A percentile compares a stretch with the other conserved stretches of the same genome.
phyloP scores from a whole-genome alignment of 2,113 vertebrate species.

The Apaloderma vittatum region DNA sequence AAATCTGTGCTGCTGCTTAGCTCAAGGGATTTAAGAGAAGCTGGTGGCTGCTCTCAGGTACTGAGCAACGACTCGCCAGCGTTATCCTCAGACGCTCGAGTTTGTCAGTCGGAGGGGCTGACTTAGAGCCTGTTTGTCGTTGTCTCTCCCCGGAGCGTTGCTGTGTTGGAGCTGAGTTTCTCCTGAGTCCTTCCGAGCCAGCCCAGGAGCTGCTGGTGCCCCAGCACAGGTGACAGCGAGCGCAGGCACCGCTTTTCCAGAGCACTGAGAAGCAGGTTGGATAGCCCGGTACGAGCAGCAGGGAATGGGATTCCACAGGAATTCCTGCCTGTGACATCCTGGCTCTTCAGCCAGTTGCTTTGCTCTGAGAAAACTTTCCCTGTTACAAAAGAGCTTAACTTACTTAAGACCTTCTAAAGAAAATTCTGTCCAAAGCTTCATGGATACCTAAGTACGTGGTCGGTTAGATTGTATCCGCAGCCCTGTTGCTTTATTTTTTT shows the following conservation, averaged over 20 bases:
- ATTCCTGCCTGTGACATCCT: neutral
- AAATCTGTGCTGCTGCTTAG: neutral
- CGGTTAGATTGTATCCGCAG: neutral
- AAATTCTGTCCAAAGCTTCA: neutral
- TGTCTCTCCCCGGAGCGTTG: neutral
- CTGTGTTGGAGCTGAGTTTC: neutral
- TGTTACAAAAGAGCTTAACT: neutral
- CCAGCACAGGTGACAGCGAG: neutral
- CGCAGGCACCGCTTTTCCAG: neutral
- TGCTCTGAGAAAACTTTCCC: neutral
- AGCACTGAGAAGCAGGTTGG: neutral
- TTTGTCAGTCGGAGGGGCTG: neutral
- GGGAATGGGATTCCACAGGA: neutral
- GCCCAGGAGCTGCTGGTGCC: neutral
- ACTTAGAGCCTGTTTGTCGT: neutral
- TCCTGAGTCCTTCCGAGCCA: neutral
- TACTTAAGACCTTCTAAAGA: neutral
- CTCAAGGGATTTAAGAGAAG: neutral
- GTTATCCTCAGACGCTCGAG: neutral
- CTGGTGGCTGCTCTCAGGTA: too few species aligned
- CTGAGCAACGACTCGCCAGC: neutral
- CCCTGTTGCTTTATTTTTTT: neutral
- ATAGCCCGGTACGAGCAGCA: neutral
- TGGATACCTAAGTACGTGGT: neutral
- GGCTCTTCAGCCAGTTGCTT: neutral